Percentiles rank a stretch among this genome's conserved stretches.
Conservation (phyloP, 2,888 invertebrate genomes). For the Dromius quadrimaculatus region DNA sequence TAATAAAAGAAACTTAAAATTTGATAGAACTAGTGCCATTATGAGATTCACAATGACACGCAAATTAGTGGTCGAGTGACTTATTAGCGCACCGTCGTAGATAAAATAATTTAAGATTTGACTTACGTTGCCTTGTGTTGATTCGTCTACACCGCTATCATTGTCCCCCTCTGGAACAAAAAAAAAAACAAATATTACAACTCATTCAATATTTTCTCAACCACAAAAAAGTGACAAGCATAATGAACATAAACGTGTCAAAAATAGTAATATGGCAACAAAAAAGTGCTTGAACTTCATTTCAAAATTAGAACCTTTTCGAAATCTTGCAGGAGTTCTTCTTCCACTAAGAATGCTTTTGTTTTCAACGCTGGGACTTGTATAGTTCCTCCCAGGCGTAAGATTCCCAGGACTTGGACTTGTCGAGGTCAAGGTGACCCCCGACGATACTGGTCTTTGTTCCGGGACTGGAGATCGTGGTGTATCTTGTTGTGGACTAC, state of each 20-base stretch:
- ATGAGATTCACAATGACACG: too few species aligned
- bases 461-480: slow-evolving; percentile 14
- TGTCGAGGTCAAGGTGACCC: slow-evolving; percentile 1
- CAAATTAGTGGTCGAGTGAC: too few species aligned
- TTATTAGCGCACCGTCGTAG: too few species aligned
- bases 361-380: slow-evolving; percentile 27
- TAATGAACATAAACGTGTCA: neutral
- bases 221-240: neutral
- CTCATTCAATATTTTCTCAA: slow-evolving; percentile 23
- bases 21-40: too few species aligned
- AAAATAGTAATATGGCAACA: slow-evolving; percentile 2
- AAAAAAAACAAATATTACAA: slow-evolving; percentile 53
- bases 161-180: slow-evolving; percentile 82
- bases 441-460: slow-evolving; percentile 12
- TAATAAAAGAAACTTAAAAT: too few species aligned
- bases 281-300: neutral
- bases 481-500: slow-evolving; percentile 1
- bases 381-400: neutral
- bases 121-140: slow-evolving; percentile 84
- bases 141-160: slow-evolving; percentile 86
- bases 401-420: slow-evolving; percentile 1
- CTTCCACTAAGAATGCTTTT: slow-evolving; percentile 36
- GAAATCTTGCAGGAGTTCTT: slow-evolving; percentile 21
- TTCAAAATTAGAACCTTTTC: slow-evolving; percentile 31
- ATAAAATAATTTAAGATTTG: too few species aligned